A percentile compares a stretch with the other conserved stretches of the same genome.
Conservation (phyloP, 53 echinoderm and acorn worm genomes). For the Holothuria leucospilota region DNA sequence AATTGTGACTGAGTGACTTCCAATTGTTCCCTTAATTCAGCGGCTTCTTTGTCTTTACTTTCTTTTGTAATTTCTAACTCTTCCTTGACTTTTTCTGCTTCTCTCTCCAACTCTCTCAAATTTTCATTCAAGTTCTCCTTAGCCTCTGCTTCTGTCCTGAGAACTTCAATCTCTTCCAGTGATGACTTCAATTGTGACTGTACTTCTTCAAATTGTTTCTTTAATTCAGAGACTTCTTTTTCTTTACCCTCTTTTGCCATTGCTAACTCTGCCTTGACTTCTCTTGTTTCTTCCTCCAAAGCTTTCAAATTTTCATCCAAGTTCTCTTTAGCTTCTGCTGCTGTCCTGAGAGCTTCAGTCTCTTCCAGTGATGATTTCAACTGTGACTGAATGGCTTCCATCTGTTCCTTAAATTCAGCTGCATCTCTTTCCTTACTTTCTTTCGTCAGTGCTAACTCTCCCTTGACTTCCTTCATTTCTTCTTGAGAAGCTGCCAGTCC, state of each 20-base stretch:
- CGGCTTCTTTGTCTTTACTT: neutral
- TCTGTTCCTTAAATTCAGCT: neutral
- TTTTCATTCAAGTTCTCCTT: too few species aligned
- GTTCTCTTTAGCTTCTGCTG: too few species aligned
- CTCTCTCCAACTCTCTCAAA: neutral
- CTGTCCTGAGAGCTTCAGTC: too few species aligned
- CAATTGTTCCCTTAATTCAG: too few species aligned
- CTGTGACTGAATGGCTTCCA: neutral
- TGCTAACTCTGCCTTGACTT: neutral
- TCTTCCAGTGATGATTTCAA: neutral
- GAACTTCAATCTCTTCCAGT: neutral
- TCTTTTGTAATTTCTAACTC: neutral
- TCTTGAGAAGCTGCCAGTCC: neutral
- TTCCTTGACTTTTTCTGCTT: neutral
- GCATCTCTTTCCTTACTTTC: neutral
- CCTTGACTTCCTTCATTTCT: neutral
- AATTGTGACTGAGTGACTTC: too few species aligned
- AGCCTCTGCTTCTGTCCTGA: neutral
- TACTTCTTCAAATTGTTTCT: conserved; percentile 1
- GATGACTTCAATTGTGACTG: neutral
- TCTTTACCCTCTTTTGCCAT: neutral
- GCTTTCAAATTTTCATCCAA: too few species aligned
- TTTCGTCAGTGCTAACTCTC: neutral
- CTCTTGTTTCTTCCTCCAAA: too few species aligned
- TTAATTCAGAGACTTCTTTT: neutral